phyloP scores from a whole-genome alignment of 64 coral and sea anemone species.

The Montipora cactus region DNA sequence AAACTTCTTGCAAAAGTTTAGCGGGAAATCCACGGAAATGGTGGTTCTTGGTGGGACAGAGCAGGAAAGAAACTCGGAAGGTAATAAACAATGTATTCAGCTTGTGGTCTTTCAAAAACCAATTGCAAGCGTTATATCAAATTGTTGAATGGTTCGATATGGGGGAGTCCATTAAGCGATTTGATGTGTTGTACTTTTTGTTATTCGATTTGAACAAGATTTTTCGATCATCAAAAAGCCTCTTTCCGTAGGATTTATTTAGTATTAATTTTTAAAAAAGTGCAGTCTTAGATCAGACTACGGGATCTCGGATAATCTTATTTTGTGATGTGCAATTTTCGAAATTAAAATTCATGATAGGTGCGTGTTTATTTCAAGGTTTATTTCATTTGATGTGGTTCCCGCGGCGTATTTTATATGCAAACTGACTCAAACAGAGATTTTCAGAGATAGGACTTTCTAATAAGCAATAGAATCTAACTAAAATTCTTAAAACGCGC shows the following conservation, averaged over 20 bases:
- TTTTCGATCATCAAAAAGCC: not conserved
- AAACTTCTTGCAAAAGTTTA: not conserved
- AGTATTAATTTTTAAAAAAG: not conserved
- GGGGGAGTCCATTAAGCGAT: not conserved
- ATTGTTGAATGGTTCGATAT: not conserved
- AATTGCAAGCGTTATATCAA: not conserved
- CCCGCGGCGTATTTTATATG: conserved; percentile 3
- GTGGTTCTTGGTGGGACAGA: conserved; percentile 58
- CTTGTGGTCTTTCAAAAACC: conserved; percentile 31
- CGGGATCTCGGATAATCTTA: not conserved
- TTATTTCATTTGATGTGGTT: not conserved
- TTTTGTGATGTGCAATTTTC: not conserved
- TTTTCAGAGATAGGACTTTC: not conserved
- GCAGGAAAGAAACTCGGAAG: conserved; percentile 80
- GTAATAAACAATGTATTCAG: conserved; percentile 57
- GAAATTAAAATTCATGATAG: not conserved
- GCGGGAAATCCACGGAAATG: not conserved
- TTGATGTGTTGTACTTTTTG: not conserved
- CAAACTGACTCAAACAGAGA: not conserved
- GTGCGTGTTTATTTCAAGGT: not conserved
- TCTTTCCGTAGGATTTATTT: not conserved
- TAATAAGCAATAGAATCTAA: no score
- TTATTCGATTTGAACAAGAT: not conserved
- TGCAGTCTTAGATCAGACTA: not conserved
- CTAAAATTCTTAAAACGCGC: not conserved